Evolutionary conservation across 2,888 invertebrate genomes (phyloP).

Genomic region (Tenthredo mesomela): DNA sequence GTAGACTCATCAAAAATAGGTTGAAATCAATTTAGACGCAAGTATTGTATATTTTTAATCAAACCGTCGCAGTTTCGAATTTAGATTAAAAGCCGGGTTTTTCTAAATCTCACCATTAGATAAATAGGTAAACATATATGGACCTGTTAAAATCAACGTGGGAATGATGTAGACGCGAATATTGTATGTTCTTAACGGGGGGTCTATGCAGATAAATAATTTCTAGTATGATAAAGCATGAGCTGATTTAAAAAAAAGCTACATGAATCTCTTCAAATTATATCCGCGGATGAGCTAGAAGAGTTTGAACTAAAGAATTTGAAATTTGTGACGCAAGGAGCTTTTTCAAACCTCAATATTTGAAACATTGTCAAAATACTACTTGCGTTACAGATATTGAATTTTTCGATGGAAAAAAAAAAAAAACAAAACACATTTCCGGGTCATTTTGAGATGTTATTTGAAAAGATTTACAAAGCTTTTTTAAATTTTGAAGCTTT

Average conservation of each 20-base stretch:
- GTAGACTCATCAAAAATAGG: neutral
- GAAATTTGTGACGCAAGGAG: neutral
- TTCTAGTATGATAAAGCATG: neutral
- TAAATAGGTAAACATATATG: neutral
- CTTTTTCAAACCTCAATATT: neutral
- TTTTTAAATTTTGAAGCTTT: neutral
- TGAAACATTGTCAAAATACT: neutral
- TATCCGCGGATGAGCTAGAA: neutral
- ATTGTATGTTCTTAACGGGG: neutral
- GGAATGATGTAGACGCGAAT: neutral
- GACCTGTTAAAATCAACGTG: too few relatives aligned
- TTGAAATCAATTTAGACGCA: neutral
- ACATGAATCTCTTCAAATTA: neutral
- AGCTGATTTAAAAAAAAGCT: neutral
- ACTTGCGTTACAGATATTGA: neutral
- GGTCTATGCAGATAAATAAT: neutral
- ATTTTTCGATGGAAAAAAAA: neutral
- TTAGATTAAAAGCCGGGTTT: neutral
- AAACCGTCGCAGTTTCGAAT: neutral
- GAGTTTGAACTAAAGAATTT: neutral
- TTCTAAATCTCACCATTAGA: neutral
- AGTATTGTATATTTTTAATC: neutral
- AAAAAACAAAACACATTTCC: too few relatives aligned
- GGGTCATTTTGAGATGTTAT: neutral
- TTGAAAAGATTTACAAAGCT: neutral